Evolutionary conservation across 2,888 invertebrate genomes (phyloP), one percentile per base, ranked within the genome.

Genomic region (Drosophila picticornis): DNA sequence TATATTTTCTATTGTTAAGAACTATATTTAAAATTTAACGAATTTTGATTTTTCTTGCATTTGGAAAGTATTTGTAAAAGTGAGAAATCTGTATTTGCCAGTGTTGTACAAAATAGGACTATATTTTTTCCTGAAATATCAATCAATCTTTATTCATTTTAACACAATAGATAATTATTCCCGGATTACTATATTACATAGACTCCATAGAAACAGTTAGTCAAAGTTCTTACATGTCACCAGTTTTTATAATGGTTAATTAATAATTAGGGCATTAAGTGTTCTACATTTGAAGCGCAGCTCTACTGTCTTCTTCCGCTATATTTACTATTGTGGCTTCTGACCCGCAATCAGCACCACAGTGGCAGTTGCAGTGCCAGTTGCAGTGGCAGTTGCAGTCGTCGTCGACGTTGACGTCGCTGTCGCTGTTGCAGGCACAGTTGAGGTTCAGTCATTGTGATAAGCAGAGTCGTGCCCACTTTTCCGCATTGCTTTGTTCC

Each of bases 401-500:
- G 46, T 58, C 32, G 50, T 55, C 13, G 27, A 3, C 1, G 52
- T 34, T 36, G 38, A 27, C 22, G 56, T 60, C 62, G 55, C 25
- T 29, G 51, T 46, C 43, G 32, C 43, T 43, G 43, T 61, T 50
- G 48, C 27, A 46, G 46, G 16, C 46, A 25, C 16, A 46, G 46
- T 25, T 46, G 46, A 69, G 48, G 56, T 58, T 62, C 46, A 48
- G 40, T 59, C 59, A 77, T 70, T 71, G 67, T 72, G 56, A 61
- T 50, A 60, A 34, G 34, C 48, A 29, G 52, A 29, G 55, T 46
- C 46, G 16, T 64, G 75, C 80, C 73, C 66, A 84, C 84, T 81
- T 84, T 86, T 86, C 77, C 79, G 75, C 79, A 80, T 76, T 52
- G 58, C 57, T 58, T 75, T 77, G 79, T 81, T 62, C 31, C 51